Base-by-base conservation (phyloP, 2,113 vertebrate species). In the Monarcha castaneiventris region DNA sequence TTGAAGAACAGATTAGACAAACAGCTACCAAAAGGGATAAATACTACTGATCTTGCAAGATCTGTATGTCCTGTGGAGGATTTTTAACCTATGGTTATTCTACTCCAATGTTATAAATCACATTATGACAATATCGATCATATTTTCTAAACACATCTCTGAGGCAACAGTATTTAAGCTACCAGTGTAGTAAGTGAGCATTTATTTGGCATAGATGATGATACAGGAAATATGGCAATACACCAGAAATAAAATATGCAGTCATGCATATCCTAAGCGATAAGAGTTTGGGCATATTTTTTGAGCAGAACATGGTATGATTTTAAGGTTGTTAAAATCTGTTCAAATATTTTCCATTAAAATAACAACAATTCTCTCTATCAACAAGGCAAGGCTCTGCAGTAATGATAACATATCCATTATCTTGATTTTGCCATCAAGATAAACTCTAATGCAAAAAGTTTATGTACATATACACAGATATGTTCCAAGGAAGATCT, bases 131-230 rank as follows among this genome's bases (percentile, higher is more conserved):
- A 1, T 64, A 56, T 52, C 55, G 44, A 67, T 43, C 33, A 2
- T 25, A 74, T 39, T 48, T 94, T 90, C 44, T 63, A 78, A 90
- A 78, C 9, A 56, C 29, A 78, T 68, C 59, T 92, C 74, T 82
- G 48, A 91, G 30, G 49, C 56, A 93, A 94, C 26, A 80, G 27
- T 44, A 88, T 74, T 93, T 84, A 89, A 89, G 69, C 80, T 91
- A 75, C 21, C 73, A 64, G 66, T 75, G 79, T 79, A 93, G 82
- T 52, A 96, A 96, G 33, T 93, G 95, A 96, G 94, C 84, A 94
- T 84, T 94, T 94, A 93, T 71, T 87, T 95, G 89, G 89, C 93
- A 95, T 10, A 82, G 81, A 84, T n/a, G 71, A 73, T 44, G 62
- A 72, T 75, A 89, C 3, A 2, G 81, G 77, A 85, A 96, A 87